Percentiles rank a stretch among this genome's conserved stretches.
These are phyloP conservation scores for Muscicapa comitata DNA, from an alignment of 2,797 vertebrate genomes.

Conservation along the genomic window DNA sequence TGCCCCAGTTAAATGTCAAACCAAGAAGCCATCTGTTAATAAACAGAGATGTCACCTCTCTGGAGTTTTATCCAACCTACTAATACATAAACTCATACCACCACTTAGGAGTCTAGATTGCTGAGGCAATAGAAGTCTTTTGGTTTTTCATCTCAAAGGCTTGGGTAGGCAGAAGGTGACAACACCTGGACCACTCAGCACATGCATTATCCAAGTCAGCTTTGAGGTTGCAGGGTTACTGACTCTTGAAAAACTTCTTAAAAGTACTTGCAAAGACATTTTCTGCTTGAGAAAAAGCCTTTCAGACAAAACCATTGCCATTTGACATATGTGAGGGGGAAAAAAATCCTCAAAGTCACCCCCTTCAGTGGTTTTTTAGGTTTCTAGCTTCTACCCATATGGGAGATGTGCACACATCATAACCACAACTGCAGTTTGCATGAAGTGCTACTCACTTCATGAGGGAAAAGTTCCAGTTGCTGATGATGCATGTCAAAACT, in stretches of 20 bases:
- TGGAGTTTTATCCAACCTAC: background rate
- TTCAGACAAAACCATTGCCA: background rate
- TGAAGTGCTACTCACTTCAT: background rate
- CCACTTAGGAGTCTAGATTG: background rate
- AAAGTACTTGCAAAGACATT: background rate
- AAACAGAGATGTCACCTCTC: background rate
- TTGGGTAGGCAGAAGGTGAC: background rate
- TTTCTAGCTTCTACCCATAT: background rate
- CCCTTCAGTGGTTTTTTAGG: background rate
- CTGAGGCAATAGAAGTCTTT: background rate
- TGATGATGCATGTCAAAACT: background rate
- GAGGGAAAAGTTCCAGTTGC: background rate
- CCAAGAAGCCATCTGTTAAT: slow-evolving; percentile 28
- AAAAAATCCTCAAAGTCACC: background rate
- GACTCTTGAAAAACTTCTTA: background rate
- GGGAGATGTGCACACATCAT: background rate
- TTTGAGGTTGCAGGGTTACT: background rate
- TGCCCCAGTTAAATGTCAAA: slow-evolving; percentile 21
- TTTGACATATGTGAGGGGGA: background rate
- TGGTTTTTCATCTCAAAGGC: background rate
- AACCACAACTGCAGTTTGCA: background rate
- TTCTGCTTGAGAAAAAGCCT: background rate
- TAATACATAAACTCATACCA: background rate
- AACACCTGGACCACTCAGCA: background rate
- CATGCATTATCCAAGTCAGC: background rate